phyloP scores from a whole-genome alignment of 2,888 invertebrate genomes.

The Cephus spinipes region DNA sequence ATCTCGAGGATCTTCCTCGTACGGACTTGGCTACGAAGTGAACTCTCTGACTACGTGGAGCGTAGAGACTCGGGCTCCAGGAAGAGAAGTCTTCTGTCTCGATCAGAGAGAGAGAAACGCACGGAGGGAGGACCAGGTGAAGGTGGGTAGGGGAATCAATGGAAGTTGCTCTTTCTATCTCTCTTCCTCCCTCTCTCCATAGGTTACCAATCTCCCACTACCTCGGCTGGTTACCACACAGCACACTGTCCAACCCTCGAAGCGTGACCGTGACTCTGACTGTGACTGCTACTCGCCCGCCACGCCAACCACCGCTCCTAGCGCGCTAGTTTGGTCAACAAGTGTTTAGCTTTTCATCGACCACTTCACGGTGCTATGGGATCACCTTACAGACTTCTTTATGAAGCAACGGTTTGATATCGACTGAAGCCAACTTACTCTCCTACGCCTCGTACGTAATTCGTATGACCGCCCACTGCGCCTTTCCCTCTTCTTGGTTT shows the following conservation, averaged over 20 bases:
- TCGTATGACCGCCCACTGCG: background rate
- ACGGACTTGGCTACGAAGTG: background rate
- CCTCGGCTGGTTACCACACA: background rate
- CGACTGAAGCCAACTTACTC: constrained; percentile 19
- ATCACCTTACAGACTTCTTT: constrained; percentile 24
- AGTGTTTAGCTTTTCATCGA: constrained; percentile 39
- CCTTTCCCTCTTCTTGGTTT: background rate
- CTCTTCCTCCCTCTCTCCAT: constrained; percentile 18
- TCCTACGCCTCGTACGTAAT: background rate
- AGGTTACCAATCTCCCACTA: background rate
- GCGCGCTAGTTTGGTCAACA: constrained; percentile 31
- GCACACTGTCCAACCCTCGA: constrained; percentile 49
- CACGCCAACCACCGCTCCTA: background rate
- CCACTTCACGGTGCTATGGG: constrained; percentile 25
- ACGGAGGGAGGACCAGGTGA: constrained; percentile 15
- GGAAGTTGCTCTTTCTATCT: constrained; percentile 34
- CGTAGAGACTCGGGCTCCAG: background rate
- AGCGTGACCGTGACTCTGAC: constrained; percentile 62
- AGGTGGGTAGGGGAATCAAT: constrained; percentile 46
- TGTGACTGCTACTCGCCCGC: background rate
- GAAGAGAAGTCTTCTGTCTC: constrained; percentile 26
- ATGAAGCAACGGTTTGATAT: constrained; percentile 23
- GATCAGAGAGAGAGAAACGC: constrained; percentile 13
- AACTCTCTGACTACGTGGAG: background rate
- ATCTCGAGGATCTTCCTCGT: background rate